A percentile compares a stretch with the other conserved stretches of the same genome.
These are phyloP conservation scores for Tinamus guttatus DNA, from an alignment of 2,113 vertebrate genomes.

Conservation along the genomic window DNA sequence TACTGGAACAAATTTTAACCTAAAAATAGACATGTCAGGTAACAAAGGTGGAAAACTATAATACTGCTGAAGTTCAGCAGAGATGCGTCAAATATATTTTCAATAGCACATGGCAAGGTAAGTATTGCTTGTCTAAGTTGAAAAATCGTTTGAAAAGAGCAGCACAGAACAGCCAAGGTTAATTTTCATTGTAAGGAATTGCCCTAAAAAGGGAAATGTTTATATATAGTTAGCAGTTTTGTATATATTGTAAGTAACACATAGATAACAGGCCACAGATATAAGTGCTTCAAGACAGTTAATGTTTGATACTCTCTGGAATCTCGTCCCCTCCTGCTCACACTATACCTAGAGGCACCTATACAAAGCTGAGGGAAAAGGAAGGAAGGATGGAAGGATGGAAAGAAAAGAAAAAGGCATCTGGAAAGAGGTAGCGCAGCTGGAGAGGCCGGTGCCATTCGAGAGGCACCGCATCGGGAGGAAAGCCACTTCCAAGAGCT, in stretches of 20 bases:
- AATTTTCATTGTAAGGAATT: neutral
- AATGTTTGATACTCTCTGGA: neutral
- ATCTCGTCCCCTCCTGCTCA: neutral
- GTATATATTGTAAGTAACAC: neutral
- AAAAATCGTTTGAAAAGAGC: neutral
- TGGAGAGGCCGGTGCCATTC: neutral
- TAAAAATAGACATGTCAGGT: neutral
- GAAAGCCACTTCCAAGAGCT: neutral
- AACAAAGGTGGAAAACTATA: neutral
- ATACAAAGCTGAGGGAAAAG: neutral
- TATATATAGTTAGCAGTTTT: neutral
- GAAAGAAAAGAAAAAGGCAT: neutral
- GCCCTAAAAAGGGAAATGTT: neutral
- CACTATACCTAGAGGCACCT: neutral
- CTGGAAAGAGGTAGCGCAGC: neutral
- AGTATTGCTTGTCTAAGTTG: neutral
- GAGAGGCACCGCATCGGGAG: neutral
- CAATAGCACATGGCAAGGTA: neutral
- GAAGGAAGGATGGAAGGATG: neutral
- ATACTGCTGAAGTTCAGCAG: neutral
- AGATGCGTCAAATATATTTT: accelerated
- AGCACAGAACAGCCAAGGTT: neutral
- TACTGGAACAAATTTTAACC: neutral
- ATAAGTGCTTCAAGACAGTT: neutral
- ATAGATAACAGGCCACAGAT: neutral